Evolutionary conservation across 2,113 vertebrate species (phyloP).

Genomic region (Paracanthobrama guichenoti): DNA sequence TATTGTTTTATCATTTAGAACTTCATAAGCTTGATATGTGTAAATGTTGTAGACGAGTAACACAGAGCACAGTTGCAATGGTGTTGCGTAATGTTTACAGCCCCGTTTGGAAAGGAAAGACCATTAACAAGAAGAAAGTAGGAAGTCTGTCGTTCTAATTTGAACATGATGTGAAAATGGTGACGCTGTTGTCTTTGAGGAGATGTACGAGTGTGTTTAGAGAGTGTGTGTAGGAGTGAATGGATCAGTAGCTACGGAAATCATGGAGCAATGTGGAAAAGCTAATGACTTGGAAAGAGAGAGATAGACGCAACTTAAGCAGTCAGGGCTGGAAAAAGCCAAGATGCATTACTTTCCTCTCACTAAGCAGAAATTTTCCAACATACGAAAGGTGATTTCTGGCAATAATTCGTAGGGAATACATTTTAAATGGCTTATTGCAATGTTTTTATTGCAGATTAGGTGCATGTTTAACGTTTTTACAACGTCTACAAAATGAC

Average conservation of each 20-base stretch:
- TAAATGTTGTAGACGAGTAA: too few species aligned
- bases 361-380: neutral
- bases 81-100: neutral
- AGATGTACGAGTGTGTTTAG: neutral
- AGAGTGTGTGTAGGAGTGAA: neutral
- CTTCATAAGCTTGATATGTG: too few species aligned
- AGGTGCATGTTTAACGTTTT: neutral
- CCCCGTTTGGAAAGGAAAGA: neutral
- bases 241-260: neutral
- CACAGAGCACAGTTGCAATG: too few species aligned
- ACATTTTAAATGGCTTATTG: neutral
- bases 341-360: neutral
- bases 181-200: neutral
- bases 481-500: neutral
- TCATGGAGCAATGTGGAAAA: slow-evolving; percentile 7
- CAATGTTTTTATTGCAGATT: neutral
- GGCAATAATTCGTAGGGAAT: neutral
- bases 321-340: slow-evolving; percentile 14
- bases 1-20: too few species aligned
- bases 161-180: neutral
- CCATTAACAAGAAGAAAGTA: neutral
- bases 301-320: neutral
- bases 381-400: neutral
- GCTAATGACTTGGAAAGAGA: slow-evolving; percentile 20
- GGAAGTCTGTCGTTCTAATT: neutral